Evolutionary conservation across 2,113 vertebrate genomes (phyloP).

Genomic region (Albula goreensis): DNA sequence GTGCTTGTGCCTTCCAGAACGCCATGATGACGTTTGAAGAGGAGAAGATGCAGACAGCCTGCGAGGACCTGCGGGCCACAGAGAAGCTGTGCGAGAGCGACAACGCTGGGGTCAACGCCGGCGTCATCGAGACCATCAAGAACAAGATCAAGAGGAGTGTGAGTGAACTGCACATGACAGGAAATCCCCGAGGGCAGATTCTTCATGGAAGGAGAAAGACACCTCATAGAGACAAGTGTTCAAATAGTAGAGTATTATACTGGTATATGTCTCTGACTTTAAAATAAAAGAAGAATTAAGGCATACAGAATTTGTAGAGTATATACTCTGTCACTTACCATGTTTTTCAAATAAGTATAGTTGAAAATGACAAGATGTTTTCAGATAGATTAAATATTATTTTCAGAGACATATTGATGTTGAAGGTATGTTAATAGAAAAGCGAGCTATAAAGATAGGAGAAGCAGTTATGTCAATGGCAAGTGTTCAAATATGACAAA

Average conservation of each 20-base stretch:
- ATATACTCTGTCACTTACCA: too few species aligned
- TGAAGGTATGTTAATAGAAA: too few species aligned
- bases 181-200: background rate
- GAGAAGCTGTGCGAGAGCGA: slow-evolving; percentile 90
- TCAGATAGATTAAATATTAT: too few species aligned
- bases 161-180: slow-evolving; percentile 59
- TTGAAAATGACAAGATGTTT: too few species aligned
- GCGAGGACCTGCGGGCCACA: slow-evolving; percentile 87
- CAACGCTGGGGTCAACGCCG: slow-evolving; percentile 64
- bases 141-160: slow-evolving; percentile 92
- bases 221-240: background rate
- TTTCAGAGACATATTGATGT: too few species aligned
- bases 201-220: background rate
- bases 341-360: too few species aligned
- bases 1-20: background rate
- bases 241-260: background rate
- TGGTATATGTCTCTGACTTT: too few species aligned
- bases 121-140: slow-evolving; percentile 92
- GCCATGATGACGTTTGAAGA: slow-evolving; percentile 98
- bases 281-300: too few species aligned
- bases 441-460: too few species aligned
- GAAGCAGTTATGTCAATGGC: too few species aligned
- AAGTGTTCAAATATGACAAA: background rate
- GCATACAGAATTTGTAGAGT: too few species aligned
- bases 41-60: slow-evolving; percentile 92